Evolutionary conservation across 2,113 vertebrate genomes (phyloP).

Genomic region (Petromus typicus): DNA sequence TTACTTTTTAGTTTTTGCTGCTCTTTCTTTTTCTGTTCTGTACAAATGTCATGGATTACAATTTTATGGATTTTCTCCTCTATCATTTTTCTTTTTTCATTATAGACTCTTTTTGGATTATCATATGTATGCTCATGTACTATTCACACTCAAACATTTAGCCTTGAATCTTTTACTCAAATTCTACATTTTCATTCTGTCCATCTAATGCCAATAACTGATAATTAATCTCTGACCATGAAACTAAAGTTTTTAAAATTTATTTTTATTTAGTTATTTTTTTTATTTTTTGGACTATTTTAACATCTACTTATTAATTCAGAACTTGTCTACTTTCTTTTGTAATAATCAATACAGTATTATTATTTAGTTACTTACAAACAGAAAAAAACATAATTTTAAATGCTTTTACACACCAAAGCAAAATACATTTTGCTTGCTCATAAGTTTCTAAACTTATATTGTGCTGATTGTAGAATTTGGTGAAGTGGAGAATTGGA

Average conservation of each 20-base stretch:
- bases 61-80: background rate
- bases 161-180: background rate
- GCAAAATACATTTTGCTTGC: slow-evolving; percentile 69
- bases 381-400: slow-evolving; percentile 10
- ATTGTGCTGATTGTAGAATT: slow-evolving; percentile 69
- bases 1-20: background rate
- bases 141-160: background rate
- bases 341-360: background rate
- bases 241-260: background rate
- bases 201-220: background rate
- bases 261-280: background rate
- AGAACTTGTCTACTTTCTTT: background rate
- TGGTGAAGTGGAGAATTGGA: slow-evolving; percentile 68
- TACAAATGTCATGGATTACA: background rate
- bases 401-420: slow-evolving; percentile 56
- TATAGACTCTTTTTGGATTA: background rate
- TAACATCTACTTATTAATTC: background rate
- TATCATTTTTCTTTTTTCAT: background rate
- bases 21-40: background rate
- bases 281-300: background rate
- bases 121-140: background rate
- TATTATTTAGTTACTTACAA: background rate
- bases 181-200: background rate
- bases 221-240: background rate
- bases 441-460: slow-evolving; percentile 64